Evolutionary conservation across 2,888 invertebrate species (phyloP), one percentile per base, ranked within the genome.

Genomic region (Emmelina monodactyla): DNA sequence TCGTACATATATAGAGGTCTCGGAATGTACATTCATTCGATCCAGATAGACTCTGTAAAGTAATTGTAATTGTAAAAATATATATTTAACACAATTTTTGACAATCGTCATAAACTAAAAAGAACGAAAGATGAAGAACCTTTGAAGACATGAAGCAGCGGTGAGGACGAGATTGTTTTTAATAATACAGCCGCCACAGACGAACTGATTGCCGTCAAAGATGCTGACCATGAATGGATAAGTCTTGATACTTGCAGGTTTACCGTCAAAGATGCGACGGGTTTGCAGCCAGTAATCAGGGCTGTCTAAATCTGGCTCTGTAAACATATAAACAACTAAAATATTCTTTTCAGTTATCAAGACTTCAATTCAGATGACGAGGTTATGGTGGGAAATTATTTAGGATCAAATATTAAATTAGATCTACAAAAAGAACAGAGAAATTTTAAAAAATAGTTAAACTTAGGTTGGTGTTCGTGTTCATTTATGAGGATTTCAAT

Each of bases 101-200:
- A 11, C n/a, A n/a, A n/a, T n/a, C n/a, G n/a, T n/a, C n/a, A 15
- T 7, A 15, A 10, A 4, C 31, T 15, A 15, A 2, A 19, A 12
- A 32, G 6, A 14, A 14, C 31, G 13, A 2, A 37, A 12, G 10
- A 12, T 34, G 9, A 41, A 51, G 55, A 43, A 64, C 66, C 44
- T 28, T 33, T 57, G 51, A 10, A 67, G 41, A 31, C 64, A 65
- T 0, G 63, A 58, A 1, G 60, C 63, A 2, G 62, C 55, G 1
- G 60, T 58, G 36, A 67, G 45, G 16, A 65, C 41, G 31, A 62
- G 34, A 5, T 56, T 45, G 7, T 41, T 44, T 25, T 47, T 50
- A 28, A 64, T 43, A 32, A 63, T 50, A 30, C 59, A 53, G 3
- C 62, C 62, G 2, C 51, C 50, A 28, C 63, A 61, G 2, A 39